These are phyloP conservation scores for Bombus difficillimus DNA, from an alignment of 1,140 invertebrate genomes.

Conservation along the genomic window DNA sequence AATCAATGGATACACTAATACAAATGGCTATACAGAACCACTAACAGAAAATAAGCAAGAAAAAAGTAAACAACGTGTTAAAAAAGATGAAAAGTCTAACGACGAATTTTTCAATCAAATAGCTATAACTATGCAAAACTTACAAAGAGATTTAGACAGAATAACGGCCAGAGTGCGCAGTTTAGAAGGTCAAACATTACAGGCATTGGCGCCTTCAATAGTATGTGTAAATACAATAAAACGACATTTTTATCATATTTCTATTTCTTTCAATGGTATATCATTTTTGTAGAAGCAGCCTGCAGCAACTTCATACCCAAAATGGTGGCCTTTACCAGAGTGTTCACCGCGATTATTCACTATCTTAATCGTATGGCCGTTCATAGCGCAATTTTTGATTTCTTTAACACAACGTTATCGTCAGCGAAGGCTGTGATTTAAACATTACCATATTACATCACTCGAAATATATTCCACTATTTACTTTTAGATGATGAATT, in stretches of 20 bases:
- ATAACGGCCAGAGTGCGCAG: conserved; percentile 76
- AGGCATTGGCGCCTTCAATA: conserved; percentile 62
- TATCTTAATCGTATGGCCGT: conserved; percentile 85
- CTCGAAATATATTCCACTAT: conserved; percentile 42
- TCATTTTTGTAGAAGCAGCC: conserved; percentile 62
- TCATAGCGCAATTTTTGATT: conserved; percentile 82
- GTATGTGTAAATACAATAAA: conserved; percentile 45
- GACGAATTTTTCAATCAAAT: conserved; percentile 77
- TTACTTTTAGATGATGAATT: conserved; percentile 50
- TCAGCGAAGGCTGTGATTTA: conserved; percentile 77
- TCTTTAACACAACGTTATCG: conserved; percentile 74
- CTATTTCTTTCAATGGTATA: not conserved
- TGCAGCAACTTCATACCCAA: conserved; percentile 67
- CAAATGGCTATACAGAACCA: conserved; percentile 49
- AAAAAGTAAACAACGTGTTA: conserved; percentile 69
- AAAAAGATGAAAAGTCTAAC: conserved; percentile 72
- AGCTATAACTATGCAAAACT: conserved; percentile 74
- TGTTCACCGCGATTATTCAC: conserved; percentile 83
- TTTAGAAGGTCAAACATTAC: conserved; percentile 76
- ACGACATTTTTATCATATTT: conserved; percentile 26
- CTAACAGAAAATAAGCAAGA: conserved; percentile 67
- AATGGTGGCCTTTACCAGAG: conserved; percentile 83
- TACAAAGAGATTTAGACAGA: conserved; percentile 79
- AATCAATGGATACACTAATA: conserved; percentile 71
- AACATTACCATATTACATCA: conserved; percentile 48